Evolutionary conservation across 2,888 invertebrate genomes (phyloP).

Genomic region (Blastobasis lacticolella): DNA sequence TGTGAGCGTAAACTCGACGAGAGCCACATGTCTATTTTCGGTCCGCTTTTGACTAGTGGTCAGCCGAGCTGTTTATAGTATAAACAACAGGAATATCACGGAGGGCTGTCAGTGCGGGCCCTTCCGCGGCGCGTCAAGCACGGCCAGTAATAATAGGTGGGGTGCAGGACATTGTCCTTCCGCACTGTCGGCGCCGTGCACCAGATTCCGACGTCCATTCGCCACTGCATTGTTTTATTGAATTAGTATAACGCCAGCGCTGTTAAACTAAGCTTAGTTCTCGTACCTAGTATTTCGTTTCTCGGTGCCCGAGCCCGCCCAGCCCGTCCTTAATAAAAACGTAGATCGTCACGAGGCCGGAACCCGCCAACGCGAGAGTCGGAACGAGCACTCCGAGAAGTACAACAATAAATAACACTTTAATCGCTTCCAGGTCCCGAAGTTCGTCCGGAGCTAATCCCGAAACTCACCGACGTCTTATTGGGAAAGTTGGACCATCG

Average conservation of each 20-base stretch:
- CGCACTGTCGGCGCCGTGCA: slow-evolving; percentile 24
- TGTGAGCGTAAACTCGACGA: background rate
- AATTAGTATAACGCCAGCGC: too few relatives aligned
- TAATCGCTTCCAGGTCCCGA: slow-evolving; percentile 42
- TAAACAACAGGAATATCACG: slow-evolving; percentile 35
- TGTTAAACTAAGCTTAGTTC: too few relatives aligned
- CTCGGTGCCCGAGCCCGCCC: too few relatives aligned
- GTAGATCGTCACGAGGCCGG: slow-evolving; percentile 11
- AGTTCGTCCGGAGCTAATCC: slow-evolving; percentile 29
- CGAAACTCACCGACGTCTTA: slow-evolving; percentile 26
- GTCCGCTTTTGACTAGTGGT: slow-evolving; percentile 35
- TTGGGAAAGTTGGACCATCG: slow-evolving; percentile 24
- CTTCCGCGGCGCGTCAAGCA: slow-evolving; percentile 36
- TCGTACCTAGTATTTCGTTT: too few relatives aligned
- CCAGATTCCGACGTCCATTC: slow-evolving; percentile 11
- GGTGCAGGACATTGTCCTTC: slow-evolving; percentile 58
- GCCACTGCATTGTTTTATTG: background rate
- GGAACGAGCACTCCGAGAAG: slow-evolving; percentile 26
- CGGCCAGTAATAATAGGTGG: slow-evolving; percentile 39
- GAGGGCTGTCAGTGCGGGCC: slow-evolving; percentile 30
- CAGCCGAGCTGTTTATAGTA: slow-evolving; percentile 33
- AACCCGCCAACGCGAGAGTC: slow-evolving; percentile 6
- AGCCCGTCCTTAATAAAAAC: slow-evolving; percentile 14
- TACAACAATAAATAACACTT: slow-evolving; percentile 34
- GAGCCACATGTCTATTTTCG: slow-evolving; percentile 27